A percentile compares a stretch with the other conserved stretches of the same genome.
These are phyloP conservation scores for Lasioglossum figueresi DNA, from an alignment of 2,888 invertebrate genomes.

Conservation along the genomic window DNA sequence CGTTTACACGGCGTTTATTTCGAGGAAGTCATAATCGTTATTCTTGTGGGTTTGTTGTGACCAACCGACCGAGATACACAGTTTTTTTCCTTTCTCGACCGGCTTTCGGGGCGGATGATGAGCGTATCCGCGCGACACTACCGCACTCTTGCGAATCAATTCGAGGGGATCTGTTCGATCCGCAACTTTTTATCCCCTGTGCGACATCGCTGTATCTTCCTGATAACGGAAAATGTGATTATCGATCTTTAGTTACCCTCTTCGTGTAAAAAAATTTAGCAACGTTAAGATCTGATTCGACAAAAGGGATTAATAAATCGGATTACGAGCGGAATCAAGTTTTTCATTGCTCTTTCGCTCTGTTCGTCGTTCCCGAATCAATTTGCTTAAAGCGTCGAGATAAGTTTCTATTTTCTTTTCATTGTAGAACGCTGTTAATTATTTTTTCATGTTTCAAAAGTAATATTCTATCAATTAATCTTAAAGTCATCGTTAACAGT, in stretches of 20 bases:
- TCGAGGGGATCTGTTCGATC: background rate
- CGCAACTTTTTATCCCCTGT: constrained; percentile 3
- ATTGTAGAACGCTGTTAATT: background rate
- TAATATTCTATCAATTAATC: too few relatives aligned
- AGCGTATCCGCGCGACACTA: background rate
- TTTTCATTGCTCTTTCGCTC: background rate
- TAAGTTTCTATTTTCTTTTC: background rate
- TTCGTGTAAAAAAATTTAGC: background rate
- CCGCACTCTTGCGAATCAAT: background rate
- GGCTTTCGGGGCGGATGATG: background rate
- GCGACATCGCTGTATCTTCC: background rate
- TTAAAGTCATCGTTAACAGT: background rate
- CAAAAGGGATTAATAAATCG: background rate
- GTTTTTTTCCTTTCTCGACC: constrained; percentile 11
- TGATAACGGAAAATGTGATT: background rate
- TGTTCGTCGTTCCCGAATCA: background rate
- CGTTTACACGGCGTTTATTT: constrained; percentile 65
- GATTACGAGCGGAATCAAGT: background rate
- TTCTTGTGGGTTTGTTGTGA: constrained; percentile 55
- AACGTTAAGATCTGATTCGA: background rate
- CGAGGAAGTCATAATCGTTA: constrained; percentile 70
- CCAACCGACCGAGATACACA: constrained; percentile 48
- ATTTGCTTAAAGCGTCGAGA: background rate
- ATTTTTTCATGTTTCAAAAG: too few relatives aligned
- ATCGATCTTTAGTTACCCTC: constrained; percentile 3